Evolutionary conservation across 2,113 vertebrate genomes (phyloP).

Genomic region (Andinoacara biseriatus): DNA sequence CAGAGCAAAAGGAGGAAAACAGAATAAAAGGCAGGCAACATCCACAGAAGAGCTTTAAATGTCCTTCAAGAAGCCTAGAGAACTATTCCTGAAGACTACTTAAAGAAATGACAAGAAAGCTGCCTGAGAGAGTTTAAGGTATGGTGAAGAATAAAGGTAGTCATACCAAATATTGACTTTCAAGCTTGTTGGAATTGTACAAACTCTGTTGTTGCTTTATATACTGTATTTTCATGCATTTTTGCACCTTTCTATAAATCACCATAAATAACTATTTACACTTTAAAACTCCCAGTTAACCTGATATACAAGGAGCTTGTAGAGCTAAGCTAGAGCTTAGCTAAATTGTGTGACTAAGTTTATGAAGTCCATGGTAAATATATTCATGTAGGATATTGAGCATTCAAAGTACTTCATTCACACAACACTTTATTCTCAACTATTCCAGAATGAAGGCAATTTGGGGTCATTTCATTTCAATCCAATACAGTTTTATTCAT

Average conservation of each 20-base stretch:
- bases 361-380: not conserved
- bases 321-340: not conserved
- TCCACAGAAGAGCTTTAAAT: no score
- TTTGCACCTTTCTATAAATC: not conserved
- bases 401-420: not conserved
- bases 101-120: no score
- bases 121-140: no score
- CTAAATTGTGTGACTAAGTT: not conserved
- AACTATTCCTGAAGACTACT: no score
- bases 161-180: not conserved
- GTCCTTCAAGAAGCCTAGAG: no score
- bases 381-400: not conserved
- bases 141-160: not conserved
- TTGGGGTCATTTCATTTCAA: no score
- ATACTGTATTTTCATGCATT: not conserved
- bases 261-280: not conserved
- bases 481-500: no score
- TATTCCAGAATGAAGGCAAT: not conserved
- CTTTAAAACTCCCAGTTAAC: not conserved
- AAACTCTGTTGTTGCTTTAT: not conserved
- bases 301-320: not conserved
- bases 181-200: not conserved
- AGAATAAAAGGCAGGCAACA: no score
- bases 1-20: no score
- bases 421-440: not conserved